Base-by-base conservation (phyloP, 2,888 invertebrate species). In the Acrobasis consociella region DNA sequence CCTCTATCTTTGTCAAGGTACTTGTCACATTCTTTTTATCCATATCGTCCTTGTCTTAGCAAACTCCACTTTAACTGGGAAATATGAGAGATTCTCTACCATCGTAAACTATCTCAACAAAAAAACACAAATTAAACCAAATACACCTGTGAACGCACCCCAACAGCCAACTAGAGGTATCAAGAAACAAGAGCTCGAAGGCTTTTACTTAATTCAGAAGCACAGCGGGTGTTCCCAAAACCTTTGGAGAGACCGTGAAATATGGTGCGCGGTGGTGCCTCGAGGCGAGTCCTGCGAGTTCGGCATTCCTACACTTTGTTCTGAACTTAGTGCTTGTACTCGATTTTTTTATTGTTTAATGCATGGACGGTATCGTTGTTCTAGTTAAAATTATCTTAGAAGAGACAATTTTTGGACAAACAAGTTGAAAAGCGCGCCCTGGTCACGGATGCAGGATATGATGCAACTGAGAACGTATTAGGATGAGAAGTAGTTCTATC, bases 151-250 rank as follows among this genome's bases (percentile, higher is more conserved):
- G 69, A 68, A 76, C 79, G 65, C 76, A 69, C 17, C 86, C 73
- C 80, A 71, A 83, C 67, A 69, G 49, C 77, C 81, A 84, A 86
- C 86, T 87, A 88, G 87, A 85, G 87, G 87, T 84, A 86, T 85
- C 85, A 86, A 86, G 85, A 86, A 91, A 93, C 93, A 94, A 94
- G 94, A 94, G 94, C 94, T 94, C 93, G 93, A 91, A 94, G 94
- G 94, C 94, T 94, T 94, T 94, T 94, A 94, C 94, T 94, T 94
- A 94, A 94, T 94, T 94, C 94, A 94, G 94, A 94, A 94, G 94
- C 94, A 93, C 94, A 94, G 94, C 94, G 94, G 94, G 94, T 93
- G 94, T 94, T 92, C 92, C 91, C 90, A 76, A 87, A 91, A 87
- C 85, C 87, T 85, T 87, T 75, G 83, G 83, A 72, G 75, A 76